phyloP scores from a whole-genome alignment of 2,888 invertebrate genomes.

The Caprella mutica region DNA sequence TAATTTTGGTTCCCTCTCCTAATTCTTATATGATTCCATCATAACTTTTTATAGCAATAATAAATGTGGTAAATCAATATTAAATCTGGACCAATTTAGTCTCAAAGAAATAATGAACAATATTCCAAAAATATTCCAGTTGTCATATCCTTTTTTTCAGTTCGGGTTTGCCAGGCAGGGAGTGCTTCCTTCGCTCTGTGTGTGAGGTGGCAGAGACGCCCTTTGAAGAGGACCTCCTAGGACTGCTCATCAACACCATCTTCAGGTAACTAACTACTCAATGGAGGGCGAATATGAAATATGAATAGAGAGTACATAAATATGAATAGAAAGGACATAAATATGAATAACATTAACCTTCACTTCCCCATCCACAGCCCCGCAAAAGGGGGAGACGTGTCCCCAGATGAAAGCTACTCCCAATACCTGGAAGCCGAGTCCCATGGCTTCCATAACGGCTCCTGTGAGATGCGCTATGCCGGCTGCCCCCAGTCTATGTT shows the following conservation, averaged over 20 bases:
- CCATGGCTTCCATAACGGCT: background rate
- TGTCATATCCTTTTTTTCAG: no score
- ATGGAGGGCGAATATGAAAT: background rate
- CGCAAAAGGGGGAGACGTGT: background rate
- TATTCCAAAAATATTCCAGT: no score
- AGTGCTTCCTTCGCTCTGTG: background rate
- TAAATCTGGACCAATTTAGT: no score
- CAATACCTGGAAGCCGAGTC: background rate
- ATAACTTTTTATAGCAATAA: no score
- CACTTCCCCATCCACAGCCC: background rate
- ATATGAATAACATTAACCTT: background rate
- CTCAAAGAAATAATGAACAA: no score
- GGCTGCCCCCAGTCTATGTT: background rate
- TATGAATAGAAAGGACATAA: background rate
- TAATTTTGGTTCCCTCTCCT: no score
- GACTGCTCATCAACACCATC: background rate
- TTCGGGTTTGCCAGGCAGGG: background rate
- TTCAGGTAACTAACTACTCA: background rate
- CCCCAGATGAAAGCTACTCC: background rate
- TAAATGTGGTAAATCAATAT: no score
- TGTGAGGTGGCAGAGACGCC: slow-evolving; percentile 3
- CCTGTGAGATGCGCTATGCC: background rate
- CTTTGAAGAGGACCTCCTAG: slow-evolving; percentile 1
- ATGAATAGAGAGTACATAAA: background rate
- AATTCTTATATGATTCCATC: no score